These are phyloP conservation scores for Paramuricea clavata DNA, from an alignment of 92 coral and sea anemone species.

Conservation along the genomic window DNA sequence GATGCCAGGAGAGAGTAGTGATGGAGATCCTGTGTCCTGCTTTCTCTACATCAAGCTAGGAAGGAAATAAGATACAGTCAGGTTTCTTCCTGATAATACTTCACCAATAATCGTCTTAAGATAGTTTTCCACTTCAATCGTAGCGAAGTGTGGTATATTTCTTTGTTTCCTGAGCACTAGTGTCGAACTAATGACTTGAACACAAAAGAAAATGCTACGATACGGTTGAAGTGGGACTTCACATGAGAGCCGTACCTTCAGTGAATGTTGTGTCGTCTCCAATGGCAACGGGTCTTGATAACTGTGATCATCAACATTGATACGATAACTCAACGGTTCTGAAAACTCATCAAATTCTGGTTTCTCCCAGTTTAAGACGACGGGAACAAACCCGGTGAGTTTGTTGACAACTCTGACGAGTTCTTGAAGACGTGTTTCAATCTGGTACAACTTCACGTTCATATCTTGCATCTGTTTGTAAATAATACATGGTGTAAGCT, in stretches of 20 bases:
- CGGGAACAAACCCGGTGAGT: constrained; percentile 43
- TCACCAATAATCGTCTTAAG: too few species aligned
- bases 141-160: too few species aligned
- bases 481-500: too few species aligned
- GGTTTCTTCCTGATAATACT: neutral
- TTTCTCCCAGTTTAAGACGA: constrained; percentile 20
- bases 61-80: neutral
- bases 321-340: constrained; percentile 21
- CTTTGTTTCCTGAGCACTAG: too few species aligned
- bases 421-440: constrained; percentile 29
- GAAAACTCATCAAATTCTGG: constrained; percentile 48
- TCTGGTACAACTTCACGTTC: constrained; percentile 36
- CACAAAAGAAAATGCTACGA: too few species aligned
- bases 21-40: constrained; percentile 71
- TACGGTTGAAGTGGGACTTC: too few species aligned
- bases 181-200: too few species aligned
- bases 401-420: constrained; percentile 27
- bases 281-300: constrained; percentile 25
- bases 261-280: constrained; percentile 22
- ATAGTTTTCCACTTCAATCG: too few species aligned
- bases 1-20: constrained; percentile 84
- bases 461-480: constrained; percentile 15
- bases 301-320: constrained; percentile 26
- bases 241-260: constrained; percentile 37
- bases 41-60: constrained; percentile 22